A percentile compares a stretch with the other conserved stretches of the same genome.
phyloP scores from a whole-genome alignment of 23 tunicate species.

The Halocynthia aurantium region DNA sequence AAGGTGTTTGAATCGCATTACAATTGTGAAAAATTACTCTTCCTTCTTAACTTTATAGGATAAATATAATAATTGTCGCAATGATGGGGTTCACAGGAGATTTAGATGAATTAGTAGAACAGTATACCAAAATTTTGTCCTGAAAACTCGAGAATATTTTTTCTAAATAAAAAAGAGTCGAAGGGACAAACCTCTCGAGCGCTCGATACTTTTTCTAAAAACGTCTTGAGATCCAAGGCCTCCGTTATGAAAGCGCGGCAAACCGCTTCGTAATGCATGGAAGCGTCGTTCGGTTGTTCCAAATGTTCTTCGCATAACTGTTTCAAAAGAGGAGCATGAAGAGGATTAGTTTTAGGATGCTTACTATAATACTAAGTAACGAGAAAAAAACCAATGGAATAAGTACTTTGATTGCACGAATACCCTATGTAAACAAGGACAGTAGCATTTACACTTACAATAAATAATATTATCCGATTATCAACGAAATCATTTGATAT shows the following conservation, averaged over 20 bases:
- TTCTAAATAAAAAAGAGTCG: background rate
- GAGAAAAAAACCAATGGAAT: background rate
- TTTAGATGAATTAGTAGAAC: no score
- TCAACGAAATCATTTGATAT: no score
- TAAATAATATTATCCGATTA: no score
- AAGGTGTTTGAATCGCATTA: no score
- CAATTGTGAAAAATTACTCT: no score
- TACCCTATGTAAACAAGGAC: no score
- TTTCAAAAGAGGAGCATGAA: background rate
- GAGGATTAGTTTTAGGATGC: background rate
- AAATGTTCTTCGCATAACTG: constrained; percentile 43
- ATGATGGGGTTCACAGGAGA: no score
- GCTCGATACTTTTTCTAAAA: constrained; percentile 44
- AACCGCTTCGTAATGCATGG: constrained; percentile 44
- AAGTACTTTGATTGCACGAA: no score
- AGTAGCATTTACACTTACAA: no score
- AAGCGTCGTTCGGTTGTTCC: constrained; percentile 10
- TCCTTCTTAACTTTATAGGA: no score
- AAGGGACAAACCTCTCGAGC: constrained; percentile 34
- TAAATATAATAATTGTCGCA: no score
- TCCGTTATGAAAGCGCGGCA: constrained; percentile 47
- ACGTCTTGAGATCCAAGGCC: constrained; percentile 51
- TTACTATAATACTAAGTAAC: background rate
- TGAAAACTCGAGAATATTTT: background rate
- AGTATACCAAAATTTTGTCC: no score